Conservation (phyloP, 2,113 vertebrate species). For the Ptilonorhynchus violaceus region DNA sequence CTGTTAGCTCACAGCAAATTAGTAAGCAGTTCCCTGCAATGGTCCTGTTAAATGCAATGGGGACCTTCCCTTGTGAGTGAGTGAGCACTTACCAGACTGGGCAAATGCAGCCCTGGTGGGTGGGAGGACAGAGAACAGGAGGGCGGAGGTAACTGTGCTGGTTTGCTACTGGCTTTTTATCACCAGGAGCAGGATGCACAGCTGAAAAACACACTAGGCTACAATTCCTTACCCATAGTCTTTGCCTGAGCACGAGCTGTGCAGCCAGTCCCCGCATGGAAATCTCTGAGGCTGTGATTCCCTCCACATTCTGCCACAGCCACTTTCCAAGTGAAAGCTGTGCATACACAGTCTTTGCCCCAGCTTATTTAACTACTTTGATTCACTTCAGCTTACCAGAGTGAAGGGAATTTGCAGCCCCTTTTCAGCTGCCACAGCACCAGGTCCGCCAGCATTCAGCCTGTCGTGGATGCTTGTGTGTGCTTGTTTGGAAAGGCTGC, state of each 20-base stretch:
- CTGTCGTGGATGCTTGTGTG: rapidly evolving
- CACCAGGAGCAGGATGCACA: rapidly evolving
- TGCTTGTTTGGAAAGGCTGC: not conserved
- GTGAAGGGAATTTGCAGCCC: not conserved
- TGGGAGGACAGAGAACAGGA: not conserved
- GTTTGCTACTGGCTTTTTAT: not conserved
- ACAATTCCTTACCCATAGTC: not conserved
- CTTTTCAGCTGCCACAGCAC: not conserved
- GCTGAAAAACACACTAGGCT: not conserved
- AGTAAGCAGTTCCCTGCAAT: not conserved
- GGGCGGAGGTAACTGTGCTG: rapidly evolving
- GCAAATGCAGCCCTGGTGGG: not conserved
- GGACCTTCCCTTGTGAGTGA: not conserved
- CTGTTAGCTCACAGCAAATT: not conserved
- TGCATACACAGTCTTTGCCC: not conserved
- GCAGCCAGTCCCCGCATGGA: not conserved
- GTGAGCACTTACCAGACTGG: rapidly evolving
- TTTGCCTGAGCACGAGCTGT: not conserved
- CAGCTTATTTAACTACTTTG: not conserved
- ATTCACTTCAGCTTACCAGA: not conserved
- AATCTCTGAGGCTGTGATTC: not conserved
- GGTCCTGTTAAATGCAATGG: not conserved
- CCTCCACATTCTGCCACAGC: not conserved
- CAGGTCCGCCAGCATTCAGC: not conserved
- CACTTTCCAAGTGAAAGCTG: not conserved